Evolutionary conservation across 2,113 vertebrate genomes (phyloP).

Genomic region (Origma solitaria): DNA sequence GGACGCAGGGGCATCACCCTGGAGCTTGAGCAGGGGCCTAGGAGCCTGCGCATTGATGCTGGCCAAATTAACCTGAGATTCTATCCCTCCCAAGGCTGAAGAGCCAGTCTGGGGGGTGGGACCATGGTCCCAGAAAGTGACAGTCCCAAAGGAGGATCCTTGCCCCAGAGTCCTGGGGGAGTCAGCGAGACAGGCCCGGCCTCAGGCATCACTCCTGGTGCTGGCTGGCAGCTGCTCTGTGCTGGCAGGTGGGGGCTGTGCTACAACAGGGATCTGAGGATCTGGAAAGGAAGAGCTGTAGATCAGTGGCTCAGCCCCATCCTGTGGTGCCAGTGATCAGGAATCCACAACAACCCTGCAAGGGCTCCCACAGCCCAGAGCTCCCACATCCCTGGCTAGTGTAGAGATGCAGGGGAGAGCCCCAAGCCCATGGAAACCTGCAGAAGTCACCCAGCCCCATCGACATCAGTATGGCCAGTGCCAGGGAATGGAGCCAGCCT

Average conservation of each 20-base stretch:
- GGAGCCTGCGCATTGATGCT: not conserved
- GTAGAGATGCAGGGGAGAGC: not conserved
- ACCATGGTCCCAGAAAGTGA: not conserved
- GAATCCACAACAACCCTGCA: rapidly evolving
- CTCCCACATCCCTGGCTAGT: not conserved
- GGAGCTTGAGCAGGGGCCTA: not conserved
- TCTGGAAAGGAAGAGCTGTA: not conserved
- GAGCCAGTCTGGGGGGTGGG: not conserved
- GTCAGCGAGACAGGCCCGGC: rapidly evolving
- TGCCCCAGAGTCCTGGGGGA: not conserved
- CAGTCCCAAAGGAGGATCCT: not conserved
- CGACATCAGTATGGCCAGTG: not conserved
- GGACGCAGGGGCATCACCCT: not conserved
- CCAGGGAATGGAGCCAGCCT: not conserved
- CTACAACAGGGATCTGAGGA: not conserved
- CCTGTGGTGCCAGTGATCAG: rapidly evolving
- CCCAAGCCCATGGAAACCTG: rapidly evolving
- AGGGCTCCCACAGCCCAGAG: not conserved
- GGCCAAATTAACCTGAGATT: conserved; percentile 57
- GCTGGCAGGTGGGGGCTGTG: not conserved
- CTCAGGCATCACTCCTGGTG: not conserved
- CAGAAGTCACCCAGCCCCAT: not conserved
- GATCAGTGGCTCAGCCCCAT: not conserved
- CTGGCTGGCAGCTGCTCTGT: not conserved
- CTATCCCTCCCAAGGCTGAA: not conserved